phyloP scores from a whole-genome alignment of 2,888 invertebrate species.

The Pyrocoelia pectoralis region DNA sequence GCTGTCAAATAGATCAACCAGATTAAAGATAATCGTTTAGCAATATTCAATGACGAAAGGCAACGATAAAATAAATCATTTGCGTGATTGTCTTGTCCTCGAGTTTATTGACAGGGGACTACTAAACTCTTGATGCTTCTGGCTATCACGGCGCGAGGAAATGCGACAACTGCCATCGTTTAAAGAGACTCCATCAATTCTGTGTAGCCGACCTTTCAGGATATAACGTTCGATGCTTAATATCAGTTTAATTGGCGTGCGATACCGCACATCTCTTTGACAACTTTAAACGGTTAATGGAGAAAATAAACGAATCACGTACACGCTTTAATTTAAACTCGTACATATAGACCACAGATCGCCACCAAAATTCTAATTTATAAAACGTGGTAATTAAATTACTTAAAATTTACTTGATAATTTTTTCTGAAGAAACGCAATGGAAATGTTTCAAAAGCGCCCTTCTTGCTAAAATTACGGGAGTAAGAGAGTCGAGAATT shows the following conservation, averaged over 20 bases:
- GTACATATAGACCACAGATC: no score
- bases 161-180: conserved; percentile 39
- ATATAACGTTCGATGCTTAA: conserved; percentile 21
- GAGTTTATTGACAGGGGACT: conserved; percentile 36
- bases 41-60: no score
- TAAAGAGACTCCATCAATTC: conserved; percentile 40
- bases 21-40: no score
- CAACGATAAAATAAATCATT: background rate
- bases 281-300: background rate
- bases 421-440: background rate
- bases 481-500: background rate
- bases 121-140: conserved; percentile 29
- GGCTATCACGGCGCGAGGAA: conserved; percentile 34
- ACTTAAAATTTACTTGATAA: background rate
- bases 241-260: conserved; percentile 24
- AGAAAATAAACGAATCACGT: no score
- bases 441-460: background rate
- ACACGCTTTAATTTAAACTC: no score
- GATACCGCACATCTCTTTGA: conserved; percentile 16
- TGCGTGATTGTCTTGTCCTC: background rate
- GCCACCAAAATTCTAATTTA: no score
- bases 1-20: background rate
- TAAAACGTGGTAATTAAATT: no score
- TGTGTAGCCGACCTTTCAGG: conserved; percentile 28
- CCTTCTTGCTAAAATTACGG: background rate